Evolutionary conservation across 2,797 vertebrate genomes (phyloP).

Genomic region (Eremophila alpestris): DNA sequence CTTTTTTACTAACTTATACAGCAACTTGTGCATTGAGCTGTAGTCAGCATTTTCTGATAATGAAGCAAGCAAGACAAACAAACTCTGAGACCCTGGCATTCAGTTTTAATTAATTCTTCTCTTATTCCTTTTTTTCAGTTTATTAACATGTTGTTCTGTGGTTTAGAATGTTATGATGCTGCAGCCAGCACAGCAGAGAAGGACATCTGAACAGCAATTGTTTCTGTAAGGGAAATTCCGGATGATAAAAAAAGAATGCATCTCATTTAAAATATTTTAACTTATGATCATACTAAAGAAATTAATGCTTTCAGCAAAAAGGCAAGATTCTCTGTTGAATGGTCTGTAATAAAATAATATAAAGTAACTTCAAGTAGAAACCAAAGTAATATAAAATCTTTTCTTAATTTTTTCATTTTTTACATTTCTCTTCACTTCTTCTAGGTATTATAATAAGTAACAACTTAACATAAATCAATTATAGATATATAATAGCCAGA

Average conservation of each 20-base stretch:
- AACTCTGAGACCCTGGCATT: neutral
- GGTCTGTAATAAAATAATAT: neutral
- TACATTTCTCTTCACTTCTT: neutral
- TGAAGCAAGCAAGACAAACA: neutral
- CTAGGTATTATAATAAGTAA: neutral
- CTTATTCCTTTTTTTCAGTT: neutral
- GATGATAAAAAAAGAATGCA: neutral
- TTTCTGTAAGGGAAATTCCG: constrained; percentile 16
- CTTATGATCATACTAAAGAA: neutral
- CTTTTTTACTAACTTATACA: neutral
- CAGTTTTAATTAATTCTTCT: neutral
- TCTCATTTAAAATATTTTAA: neutral
- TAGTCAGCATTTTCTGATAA: neutral
- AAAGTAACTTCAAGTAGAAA: neutral
- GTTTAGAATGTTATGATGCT: neutral
- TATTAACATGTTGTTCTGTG: neutral
- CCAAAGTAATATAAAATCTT: neutral
- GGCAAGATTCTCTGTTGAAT: neutral
- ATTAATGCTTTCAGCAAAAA: neutral
- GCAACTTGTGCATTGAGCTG: neutral
- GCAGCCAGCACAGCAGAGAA: neutral
- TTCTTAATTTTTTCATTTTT: neutral
- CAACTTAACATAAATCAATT: neutral
- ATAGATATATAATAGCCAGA: neutral
- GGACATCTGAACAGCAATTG: neutral